Conservation (phyloP, 2,113 vertebrate genomes). For the Notarius lentiginosus region DNA sequence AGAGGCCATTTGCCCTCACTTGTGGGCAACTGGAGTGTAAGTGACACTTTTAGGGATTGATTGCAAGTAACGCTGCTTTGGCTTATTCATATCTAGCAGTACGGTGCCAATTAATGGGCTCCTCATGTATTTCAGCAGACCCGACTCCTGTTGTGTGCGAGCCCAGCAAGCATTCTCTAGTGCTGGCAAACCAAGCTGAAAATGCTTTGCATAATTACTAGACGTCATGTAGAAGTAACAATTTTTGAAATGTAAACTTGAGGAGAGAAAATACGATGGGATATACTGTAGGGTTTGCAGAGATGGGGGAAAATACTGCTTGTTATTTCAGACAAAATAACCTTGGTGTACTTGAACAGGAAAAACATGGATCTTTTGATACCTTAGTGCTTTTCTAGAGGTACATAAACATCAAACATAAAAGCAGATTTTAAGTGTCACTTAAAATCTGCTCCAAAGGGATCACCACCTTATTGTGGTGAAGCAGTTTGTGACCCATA, state of each 20-base stretch:
- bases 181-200: conserved; percentile 56
- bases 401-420: background rate
- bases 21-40: conserved; percentile 20
- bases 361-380: background rate
- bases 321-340: background rate
- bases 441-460: too few species aligned
- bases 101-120: conserved; percentile 61
- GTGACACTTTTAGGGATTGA: conserved; percentile 50
- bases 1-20: conserved; percentile 42
- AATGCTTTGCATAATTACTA: conserved; percentile 46
- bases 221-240: conserved; percentile 12
- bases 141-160: conserved; percentile 39
- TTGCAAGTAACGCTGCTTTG: conserved; percentile 17
- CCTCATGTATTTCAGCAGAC: conserved; percentile 57
- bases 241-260: conserved; percentile 1
- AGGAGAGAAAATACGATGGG: background rate
- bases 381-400: background rate
- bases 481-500: too few species aligned
- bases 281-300: background rate
- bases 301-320: background rate
- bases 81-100: conserved; percentile 48
- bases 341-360: background rate
- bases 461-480: too few species aligned
- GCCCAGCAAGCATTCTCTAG: conserved; percentile 44
- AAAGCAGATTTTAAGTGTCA: too few species aligned